Evolutionary conservation across 2,888 invertebrate genomes (phyloP).

Genomic region (Melanargia galathea): DNA sequence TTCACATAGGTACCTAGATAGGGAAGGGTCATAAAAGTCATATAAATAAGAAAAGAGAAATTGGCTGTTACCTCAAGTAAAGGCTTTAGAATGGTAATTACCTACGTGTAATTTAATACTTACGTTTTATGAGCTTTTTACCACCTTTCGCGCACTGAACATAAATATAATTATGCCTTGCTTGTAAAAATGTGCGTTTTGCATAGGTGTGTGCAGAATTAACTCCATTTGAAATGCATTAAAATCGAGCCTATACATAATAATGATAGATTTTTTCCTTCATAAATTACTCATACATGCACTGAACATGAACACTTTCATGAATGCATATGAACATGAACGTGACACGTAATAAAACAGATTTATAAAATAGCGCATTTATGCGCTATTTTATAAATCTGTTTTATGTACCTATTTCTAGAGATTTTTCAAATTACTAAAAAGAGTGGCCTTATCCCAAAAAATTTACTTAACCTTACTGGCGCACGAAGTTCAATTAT

Average conservation of each 20-base stretch:
- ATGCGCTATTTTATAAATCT: too few species aligned
- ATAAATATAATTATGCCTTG: constrained; percentile 5
- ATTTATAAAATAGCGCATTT: not conserved
- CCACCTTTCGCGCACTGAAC: not conserved
- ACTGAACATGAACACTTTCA: too few species aligned
- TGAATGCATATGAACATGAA: too few species aligned
- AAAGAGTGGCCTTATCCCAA: too few species aligned
- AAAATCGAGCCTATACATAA: not conserved
- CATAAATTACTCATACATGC: not conserved
- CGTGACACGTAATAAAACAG: not conserved
- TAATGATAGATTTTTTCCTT: not conserved
- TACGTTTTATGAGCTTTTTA: constrained; percentile 13
- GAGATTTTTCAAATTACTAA: too few species aligned
- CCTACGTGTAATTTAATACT: constrained; percentile 31
- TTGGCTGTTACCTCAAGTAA: constrained; percentile 20
- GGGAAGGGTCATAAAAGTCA: not conserved
- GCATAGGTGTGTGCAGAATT: not conserved
- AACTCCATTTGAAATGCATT: not conserved
- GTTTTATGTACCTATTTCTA: too few species aligned
- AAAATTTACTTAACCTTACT: too few species aligned
- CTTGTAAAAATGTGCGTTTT: constrained; percentile 2
- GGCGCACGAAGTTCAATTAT: too few species aligned
- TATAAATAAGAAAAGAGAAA: constrained; percentile 26
- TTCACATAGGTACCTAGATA: constrained; percentile 1
- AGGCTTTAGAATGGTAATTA: constrained; percentile 21